Conservation (phyloP, 2,888 invertebrate genomes). For the Brachypterus glaber region DNA sequence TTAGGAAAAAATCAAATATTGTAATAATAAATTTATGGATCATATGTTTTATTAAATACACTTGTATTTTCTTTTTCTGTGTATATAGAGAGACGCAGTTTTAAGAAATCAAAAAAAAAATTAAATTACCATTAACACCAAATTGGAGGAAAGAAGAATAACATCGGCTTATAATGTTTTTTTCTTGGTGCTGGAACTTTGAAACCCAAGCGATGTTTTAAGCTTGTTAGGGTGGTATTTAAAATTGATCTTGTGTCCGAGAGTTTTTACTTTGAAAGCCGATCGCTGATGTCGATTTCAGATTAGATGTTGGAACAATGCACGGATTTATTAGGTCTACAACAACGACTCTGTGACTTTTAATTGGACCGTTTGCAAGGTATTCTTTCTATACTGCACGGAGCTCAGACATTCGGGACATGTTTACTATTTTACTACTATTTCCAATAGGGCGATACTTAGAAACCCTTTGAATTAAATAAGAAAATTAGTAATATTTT, state of each 20-base stretch:
- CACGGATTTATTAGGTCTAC: slow-evolving; percentile 39
- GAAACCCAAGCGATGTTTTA: slow-evolving; percentile 23
- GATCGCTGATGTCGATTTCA: slow-evolving; percentile 38
- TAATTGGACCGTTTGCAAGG: slow-evolving; percentile 25
- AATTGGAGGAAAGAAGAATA: slow-evolving; percentile 19
- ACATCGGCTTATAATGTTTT: slow-evolving; percentile 21
- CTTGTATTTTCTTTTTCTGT: too few species aligned
- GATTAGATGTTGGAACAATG: slow-evolving; percentile 41
- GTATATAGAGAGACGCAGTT: too few species aligned
- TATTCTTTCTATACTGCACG: slow-evolving; percentile 25
- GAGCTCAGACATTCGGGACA: slow-evolving; percentile 17
- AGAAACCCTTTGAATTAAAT: too few species aligned
- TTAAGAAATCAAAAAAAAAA: too few species aligned
- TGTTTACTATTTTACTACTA: slow-evolving; percentile 11
- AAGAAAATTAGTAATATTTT: too few species aligned
- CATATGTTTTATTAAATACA: too few species aligned
- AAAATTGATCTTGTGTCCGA: slow-evolving; percentile 36
- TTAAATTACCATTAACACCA: slow-evolving; percentile 27
- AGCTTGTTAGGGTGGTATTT: slow-evolving; percentile 38
- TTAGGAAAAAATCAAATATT: too few species aligned
- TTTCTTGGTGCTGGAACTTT: slow-evolving; percentile 12
- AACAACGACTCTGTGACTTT: slow-evolving; percentile 30
- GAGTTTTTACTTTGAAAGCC: slow-evolving; percentile 30
- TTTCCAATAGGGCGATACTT: too few species aligned
- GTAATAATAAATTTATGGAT: too few species aligned